Base-by-base conservation (phyloP, 2,113 vertebrate species). In the Pseudorasbora parva region DNA sequence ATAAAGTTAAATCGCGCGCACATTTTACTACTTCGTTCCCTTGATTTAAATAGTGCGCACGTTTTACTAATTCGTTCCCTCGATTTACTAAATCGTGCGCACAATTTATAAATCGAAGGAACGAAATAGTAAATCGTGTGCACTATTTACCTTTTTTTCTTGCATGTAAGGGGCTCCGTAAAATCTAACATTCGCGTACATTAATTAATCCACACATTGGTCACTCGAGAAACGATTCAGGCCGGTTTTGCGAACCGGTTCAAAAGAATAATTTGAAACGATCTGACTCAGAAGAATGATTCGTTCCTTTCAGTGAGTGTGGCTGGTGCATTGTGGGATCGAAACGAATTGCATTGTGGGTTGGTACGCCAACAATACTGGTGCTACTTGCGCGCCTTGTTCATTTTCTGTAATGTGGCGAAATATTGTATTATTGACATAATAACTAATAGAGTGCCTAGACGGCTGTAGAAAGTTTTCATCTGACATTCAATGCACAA, bases 401-500 rank as follows among this genome's bases (percentile, higher is more conserved):
- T 87, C 25, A 37, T 47, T 41, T n/a, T 37, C 30, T 27, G 81
- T 23, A 71, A 77, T 43, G 66, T 75, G 59, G 76, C 11, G n/a
- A 43, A 68, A 15, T 21, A 71, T 17, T 45, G 3, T 0, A 27
- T 25, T 54, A 43, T 23, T 25, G 21, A 56, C 15, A 9, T 1
- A 1, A 17, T 33, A 76, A 47, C n/a, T 41, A 49, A 84, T 37
- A 64, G 9, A 0, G n/a, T 8, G 17, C 2, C 2, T 74, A 10
- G 43, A 66, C 51, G 69, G 19, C 54, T 1, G 6, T 19, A 14
- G 15, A 0, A 8, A 59, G 10, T 59, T 25, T 59, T 47, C 10
- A n/a, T 6, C 33, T 2, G 21, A 27, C 27, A 23, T 81, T 96
- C 10, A 95, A 68, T 97, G 49, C 47, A 90, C 0, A 23, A 97